These are phyloP conservation scores for Sminthurinus aureus DNA, from an alignment of 2,888 invertebrate genomes.

Conservation along the genomic window DNA sequence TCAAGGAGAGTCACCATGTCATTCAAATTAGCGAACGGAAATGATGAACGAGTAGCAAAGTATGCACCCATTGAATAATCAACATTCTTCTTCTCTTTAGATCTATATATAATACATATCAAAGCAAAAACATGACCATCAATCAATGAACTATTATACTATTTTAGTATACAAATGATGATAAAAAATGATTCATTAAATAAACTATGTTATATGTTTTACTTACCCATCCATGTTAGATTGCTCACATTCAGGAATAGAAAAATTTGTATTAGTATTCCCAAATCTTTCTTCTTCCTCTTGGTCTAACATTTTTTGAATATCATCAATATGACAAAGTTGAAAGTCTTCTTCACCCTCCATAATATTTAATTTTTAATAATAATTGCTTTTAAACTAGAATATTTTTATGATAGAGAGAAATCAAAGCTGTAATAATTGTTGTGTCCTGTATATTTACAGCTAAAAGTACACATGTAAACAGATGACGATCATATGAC, in stretches of 20 bases:
- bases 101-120: neutral
- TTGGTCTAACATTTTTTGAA: neutral
- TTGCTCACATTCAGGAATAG: neutral
- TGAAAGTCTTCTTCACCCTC: conserved; percentile 3
- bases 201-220: neutral
- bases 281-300: neutral
- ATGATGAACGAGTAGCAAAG: conserved; percentile 8
- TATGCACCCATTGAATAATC: conserved; percentile 6
- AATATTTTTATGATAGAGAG: too few relatives aligned
- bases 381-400: too few relatives aligned
- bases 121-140: neutral
- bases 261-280: neutral
- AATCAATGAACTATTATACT: neutral
- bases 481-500: too few relatives aligned
- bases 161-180: neutral
- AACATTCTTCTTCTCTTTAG: neutral
- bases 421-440: too few relatives aligned
- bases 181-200: too few relatives aligned
- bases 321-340: neutral
- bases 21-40: neutral
- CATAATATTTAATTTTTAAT: too few relatives aligned
- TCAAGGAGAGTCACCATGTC: neutral
- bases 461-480: too few relatives aligned
- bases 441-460: too few relatives aligned
- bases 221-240: neutral